A percentile compares a stretch with the other conserved stretches of the same genome.
phyloP scores from a whole-genome alignment of 37 sponge, comb jelly and placozoan genomes.

The Chondrosia reniformis region DNA sequence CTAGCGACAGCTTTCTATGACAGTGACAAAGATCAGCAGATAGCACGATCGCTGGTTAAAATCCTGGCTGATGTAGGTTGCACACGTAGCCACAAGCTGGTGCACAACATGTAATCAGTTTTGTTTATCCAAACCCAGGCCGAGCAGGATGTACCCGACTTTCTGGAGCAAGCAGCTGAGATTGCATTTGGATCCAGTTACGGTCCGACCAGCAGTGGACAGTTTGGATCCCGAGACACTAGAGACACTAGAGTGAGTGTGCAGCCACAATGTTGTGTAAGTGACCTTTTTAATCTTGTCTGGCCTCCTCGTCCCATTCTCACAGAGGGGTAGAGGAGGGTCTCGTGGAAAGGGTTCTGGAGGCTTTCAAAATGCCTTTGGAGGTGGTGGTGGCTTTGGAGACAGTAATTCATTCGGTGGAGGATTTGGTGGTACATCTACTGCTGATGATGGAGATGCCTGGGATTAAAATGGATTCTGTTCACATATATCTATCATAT shows the following conservation, averaged over 20 bases:
- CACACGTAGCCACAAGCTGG: background rate
- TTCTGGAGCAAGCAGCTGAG: conserved; percentile 80
- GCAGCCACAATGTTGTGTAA: background rate
- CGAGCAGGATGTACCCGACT: conserved; percentile 85
- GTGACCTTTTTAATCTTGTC: background rate
- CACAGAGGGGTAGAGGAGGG: background rate
- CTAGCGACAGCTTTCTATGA: conserved; percentile 92
- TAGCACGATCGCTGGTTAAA: conserved; percentile 87
- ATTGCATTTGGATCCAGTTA: conserved; percentile 73
- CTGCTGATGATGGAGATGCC: background rate
- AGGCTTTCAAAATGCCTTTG: conserved; percentile 3
- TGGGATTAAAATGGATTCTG: background rate
- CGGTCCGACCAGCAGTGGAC: conserved; percentile 72
- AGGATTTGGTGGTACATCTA: background rate
- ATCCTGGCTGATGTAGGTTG: conserved; percentile 72
- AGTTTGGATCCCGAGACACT: conserved; percentile 84
- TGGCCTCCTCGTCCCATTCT: background rate
- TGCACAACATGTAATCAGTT: background rate
- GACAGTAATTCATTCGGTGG: background rate
- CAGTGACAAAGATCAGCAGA: conserved; percentile 44
- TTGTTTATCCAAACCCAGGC: conserved; percentile 37
- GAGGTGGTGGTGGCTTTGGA: background rate
- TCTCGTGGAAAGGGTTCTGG: background rate
- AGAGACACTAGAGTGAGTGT: conserved; percentile 70
- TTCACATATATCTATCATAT: too few species aligned